phyloP scores from a whole-genome alignment of 2,888 invertebrate genomes.

The Odontothrips loti region DNA sequence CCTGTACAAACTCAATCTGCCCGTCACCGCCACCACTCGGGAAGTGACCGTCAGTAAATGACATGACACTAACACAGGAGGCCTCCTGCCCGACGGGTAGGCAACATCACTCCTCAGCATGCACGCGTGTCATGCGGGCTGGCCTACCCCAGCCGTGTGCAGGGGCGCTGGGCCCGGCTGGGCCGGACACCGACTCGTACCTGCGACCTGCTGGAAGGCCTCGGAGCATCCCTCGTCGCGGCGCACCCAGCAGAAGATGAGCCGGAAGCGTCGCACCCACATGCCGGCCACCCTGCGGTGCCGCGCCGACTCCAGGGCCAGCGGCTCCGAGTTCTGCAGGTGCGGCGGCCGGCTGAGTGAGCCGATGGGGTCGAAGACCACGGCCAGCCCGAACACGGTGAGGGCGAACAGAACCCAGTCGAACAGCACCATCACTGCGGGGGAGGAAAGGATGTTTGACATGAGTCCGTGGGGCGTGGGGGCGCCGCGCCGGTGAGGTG shows the following conservation, averaged over 20 bases:
- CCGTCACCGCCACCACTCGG: too few species aligned
- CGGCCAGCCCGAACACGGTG: slow-evolving; percentile 67
- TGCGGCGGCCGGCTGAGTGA: slow-evolving; percentile 58
- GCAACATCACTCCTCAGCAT: background rate
- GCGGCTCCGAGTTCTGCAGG: slow-evolving; percentile 50
- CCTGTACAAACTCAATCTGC: too few species aligned
- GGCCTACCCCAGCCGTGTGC: background rate
- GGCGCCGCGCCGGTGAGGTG: too few species aligned
- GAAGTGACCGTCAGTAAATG: too few species aligned
- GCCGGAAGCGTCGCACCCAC: slow-evolving; percentile 69
- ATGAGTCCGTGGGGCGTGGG: background rate
- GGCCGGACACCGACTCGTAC: slow-evolving; percentile 50
- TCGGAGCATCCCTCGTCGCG: slow-evolving; percentile 71
- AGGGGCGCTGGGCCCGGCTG: too few species aligned
- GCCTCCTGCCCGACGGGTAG: background rate
- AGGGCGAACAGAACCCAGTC: slow-evolving; percentile 75
- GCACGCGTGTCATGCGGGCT: background rate
- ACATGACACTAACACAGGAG: too few species aligned
- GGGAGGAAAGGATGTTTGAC: slow-evolving; percentile 31
- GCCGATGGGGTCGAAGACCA: slow-evolving; percentile 80
- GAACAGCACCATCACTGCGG: slow-evolving; percentile 67
- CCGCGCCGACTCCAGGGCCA: slow-evolving; percentile 59
- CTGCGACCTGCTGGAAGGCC: slow-evolving; percentile 74
- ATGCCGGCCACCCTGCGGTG: slow-evolving; percentile 66
- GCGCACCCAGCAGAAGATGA: slow-evolving; percentile 67